These are phyloP conservation scores for Semaprochilodus insignis DNA, from an alignment of 2,797 vertebrate genomes.

Conservation along the genomic window DNA sequence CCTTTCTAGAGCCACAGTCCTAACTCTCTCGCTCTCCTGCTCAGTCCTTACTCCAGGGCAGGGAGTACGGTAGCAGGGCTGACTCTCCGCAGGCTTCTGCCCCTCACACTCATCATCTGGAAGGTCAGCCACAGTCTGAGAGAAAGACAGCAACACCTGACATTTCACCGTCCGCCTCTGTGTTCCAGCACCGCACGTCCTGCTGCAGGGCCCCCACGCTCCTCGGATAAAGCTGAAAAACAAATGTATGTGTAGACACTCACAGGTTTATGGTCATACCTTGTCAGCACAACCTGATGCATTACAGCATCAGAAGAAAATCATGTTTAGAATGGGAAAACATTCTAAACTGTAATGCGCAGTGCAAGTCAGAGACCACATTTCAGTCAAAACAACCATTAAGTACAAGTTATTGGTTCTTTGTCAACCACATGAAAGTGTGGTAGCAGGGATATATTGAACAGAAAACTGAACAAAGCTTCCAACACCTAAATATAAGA, in stretches of 20 bases:
- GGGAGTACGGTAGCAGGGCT: constrained; percentile 86
- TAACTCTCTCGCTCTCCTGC: constrained; percentile 65
- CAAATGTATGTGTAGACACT: neutral
- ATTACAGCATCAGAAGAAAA: no score
- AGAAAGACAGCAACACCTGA: constrained; percentile 94
- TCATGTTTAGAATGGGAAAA: neutral
- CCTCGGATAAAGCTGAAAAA: constrained; percentile 88
- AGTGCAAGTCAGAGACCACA: no score
- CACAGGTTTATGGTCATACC: neutral
- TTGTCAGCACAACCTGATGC: neutral
- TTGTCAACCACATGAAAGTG: no score
- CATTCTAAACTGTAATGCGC: no score
- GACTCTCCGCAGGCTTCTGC: constrained; percentile 81
- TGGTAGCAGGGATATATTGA: no score
- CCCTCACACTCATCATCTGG: constrained; percentile 92
- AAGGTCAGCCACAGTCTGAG: constrained; percentile 92
- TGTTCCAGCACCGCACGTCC: constrained; percentile 88
- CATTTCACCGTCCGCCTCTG: constrained; percentile 88
- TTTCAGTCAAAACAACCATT: no score
- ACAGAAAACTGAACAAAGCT: no score
- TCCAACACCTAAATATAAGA: no score
- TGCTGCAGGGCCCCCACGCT: constrained; percentile 90
- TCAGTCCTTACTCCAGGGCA: constrained; percentile 77
- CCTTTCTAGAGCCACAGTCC: constrained; percentile 65
- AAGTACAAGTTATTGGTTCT: no score